phyloP scores from a whole-genome alignment of 92 coral and sea anemone genomes.

The Anthopleura xanthogrammica region DNA sequence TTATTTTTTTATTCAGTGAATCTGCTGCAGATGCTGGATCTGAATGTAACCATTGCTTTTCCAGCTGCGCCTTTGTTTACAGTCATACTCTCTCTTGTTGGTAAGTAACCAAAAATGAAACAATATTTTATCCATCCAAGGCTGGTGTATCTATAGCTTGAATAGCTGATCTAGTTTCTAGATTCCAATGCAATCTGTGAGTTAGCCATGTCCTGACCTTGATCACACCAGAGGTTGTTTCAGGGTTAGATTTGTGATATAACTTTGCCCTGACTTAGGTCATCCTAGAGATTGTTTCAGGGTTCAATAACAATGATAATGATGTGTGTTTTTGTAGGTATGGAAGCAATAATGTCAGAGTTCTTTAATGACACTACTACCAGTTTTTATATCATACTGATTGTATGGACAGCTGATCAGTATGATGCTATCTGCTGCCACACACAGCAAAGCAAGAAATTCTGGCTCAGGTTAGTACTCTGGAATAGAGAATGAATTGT shows the following conservation, averaged over 20 bases:
- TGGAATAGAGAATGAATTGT: too few species aligned
- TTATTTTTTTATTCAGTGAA: constrained; percentile 57
- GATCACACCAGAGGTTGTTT: too few species aligned
- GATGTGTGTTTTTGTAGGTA: constrained; percentile 57
- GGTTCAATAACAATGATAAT: neutral
- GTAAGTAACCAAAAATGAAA: constrained; percentile 43
- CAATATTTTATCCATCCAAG: too few species aligned
- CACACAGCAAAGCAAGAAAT: constrained; percentile 90
- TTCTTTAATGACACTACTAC: constrained; percentile 98
- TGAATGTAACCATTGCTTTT: constrained; percentile 93
- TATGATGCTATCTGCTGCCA: constrained; percentile 99
- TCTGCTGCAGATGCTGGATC: constrained; percentile 94
- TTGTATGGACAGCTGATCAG: constrained; percentile 99
- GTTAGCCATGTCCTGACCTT: too few species aligned
- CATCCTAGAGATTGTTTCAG: too few species aligned
- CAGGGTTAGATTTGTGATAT: too few species aligned
- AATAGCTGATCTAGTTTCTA: too few species aligned
- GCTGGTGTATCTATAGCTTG: too few species aligned
- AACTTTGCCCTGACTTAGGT: too few species aligned
- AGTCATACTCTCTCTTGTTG: constrained; percentile 94
- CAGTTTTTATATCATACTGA: constrained; percentile 92
- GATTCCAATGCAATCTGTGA: neutral
- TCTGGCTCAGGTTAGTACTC: constrained; percentile 78
- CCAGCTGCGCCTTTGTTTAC: constrained; percentile 98
- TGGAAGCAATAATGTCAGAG: constrained; percentile 99